Conservation (phyloP, 2,113 vertebrate species). For the Sclerurus mexicanus region DNA sequence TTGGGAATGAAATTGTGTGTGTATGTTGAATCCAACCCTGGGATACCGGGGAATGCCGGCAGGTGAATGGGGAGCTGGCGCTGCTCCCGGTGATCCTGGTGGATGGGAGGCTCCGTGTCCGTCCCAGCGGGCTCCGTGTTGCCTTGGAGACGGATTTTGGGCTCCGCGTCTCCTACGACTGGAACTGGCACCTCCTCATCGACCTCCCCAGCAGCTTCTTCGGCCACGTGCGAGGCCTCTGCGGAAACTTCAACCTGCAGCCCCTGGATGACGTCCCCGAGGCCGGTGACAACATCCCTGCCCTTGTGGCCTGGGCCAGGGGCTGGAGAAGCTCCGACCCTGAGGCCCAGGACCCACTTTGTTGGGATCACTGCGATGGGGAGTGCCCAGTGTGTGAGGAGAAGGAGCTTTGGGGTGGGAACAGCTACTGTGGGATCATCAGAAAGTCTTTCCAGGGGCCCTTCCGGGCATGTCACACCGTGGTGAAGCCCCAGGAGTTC, state of each 20-base stretch:
- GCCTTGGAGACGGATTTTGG: conserved; percentile 70
- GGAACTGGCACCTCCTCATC: conserved; percentile 66
- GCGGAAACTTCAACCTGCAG: conserved; percentile 77
- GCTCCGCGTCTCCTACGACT: conserved; percentile 76
- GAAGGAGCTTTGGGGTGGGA: not conserved
- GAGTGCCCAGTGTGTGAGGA: conserved; percentile 65
- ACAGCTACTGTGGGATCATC: conserved; percentile 71
- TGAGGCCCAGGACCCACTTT: not conserved
- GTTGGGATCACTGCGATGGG: conserved; percentile 75
- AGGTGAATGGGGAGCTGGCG: conserved; percentile 55
- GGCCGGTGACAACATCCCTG: not conserved
- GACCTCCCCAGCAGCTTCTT: conserved; percentile 76
- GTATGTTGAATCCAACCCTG: not conserved
- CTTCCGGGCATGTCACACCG: conserved; percentile 67
- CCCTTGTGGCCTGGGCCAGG: conserved; percentile 62
- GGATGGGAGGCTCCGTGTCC: not conserved
- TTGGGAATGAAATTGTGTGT: not conserved
- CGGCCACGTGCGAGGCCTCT: conserved; percentile 66
- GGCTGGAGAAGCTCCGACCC: conserved; percentile 57
- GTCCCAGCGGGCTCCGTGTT: conserved; percentile 31
- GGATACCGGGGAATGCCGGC: not conserved
- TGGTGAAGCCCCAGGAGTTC: conserved; percentile 54
- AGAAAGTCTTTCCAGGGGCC: conserved; percentile 48
- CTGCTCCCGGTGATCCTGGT: conserved; percentile 57
- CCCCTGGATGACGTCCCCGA: conserved; percentile 35